Evolutionary conservation across 92 coral and sea anemone genomes (phyloP), one percentile per base, ranked within the genome.

Genomic region (Isaurus tuberculatus): DNA sequence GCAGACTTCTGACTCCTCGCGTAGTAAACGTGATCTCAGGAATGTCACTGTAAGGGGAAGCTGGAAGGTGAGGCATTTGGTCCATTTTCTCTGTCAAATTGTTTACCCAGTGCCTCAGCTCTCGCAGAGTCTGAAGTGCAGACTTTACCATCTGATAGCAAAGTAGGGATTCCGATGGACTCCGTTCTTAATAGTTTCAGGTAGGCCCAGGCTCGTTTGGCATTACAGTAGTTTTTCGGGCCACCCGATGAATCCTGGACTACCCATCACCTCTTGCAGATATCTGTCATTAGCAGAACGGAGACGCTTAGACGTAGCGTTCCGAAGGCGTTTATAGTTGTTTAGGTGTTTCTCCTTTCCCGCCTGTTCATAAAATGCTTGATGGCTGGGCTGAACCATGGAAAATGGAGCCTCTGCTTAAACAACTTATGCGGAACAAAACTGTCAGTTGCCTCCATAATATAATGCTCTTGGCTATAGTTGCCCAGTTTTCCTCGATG

Each of bases 321-420:
- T 23, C 10, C 67, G 32, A 20, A 61, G 67, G 32, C 67, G 65
- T 23, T 61, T 61, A 16, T 61, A 61, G 30, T 20, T n/a, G 26
- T 25, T 5, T 17, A 61, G 26, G 32, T 61, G 32, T 16, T 61
- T 10, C 10, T 19, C 25, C 25, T 61, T 61, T 16, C 88, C 26
- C 88, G 83, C 73, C 80, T 87, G 36, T 87, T 87, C 84, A 83
- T 87, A 66, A 80, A 42, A 2, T 70, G 78, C 42, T 87, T 87
- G 63, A 87, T 74, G 40, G 85, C 25, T 16, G 70, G 85, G 73
- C 79, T 86, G 22, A 85, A 84, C 89, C 84, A 85, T 3, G 89
- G 78, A 33, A 85, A 84, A 53, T 66, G 89, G 42, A 79, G 79
- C 46, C 37, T 73, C 34, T 42, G 70, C 73, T 77, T 75, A 10